Evolutionary conservation across 1,140 invertebrate genomes (phyloP).

Genomic region (Sminthurinus signatus): DNA sequence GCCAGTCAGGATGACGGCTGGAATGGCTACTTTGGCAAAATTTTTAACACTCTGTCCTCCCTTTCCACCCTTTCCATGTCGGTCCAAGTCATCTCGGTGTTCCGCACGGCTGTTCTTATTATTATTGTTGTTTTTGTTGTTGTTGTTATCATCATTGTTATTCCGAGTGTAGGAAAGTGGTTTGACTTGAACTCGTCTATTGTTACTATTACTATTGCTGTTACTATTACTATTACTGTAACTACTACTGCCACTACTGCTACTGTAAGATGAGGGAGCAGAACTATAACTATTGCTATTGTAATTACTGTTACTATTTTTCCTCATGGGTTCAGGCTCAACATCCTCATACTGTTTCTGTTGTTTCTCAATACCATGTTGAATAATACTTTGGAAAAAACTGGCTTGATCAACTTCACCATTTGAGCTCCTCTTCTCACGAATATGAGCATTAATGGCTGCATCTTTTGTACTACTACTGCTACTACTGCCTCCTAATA

Average conservation of each 20-base stretch:
- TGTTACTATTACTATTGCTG: too few species aligned
- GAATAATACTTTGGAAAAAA: constrained; percentile 41
- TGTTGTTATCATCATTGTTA: constrained; percentile 8
- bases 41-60: constrained; percentile 21
- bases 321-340: background rate
- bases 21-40: constrained; percentile 39
- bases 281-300: background rate
- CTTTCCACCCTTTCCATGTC: constrained; percentile 4
- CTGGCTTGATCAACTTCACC: constrained; percentile 39
- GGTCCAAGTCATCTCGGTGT: too few species aligned
- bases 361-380: constrained; percentile 38
- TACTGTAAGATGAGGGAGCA: background rate
- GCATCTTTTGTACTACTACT: constrained; percentile 14
- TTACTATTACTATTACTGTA: background rate
- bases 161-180: background rate
- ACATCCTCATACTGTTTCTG: constrained; percentile 26
- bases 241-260: background rate
- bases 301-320: background rate
- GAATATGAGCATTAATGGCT: constrained; percentile 2
- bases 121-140: constrained; percentile 32
- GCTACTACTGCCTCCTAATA: background rate
- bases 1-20: constrained; percentile 35
- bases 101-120: too few species aligned
- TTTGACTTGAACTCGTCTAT: too few species aligned
- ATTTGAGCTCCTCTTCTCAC: background rate